These are phyloP conservation scores for Cirrhinus mrigala DNA, from an alignment of 2,797 vertebrate species.

Conservation along the genomic window DNA sequence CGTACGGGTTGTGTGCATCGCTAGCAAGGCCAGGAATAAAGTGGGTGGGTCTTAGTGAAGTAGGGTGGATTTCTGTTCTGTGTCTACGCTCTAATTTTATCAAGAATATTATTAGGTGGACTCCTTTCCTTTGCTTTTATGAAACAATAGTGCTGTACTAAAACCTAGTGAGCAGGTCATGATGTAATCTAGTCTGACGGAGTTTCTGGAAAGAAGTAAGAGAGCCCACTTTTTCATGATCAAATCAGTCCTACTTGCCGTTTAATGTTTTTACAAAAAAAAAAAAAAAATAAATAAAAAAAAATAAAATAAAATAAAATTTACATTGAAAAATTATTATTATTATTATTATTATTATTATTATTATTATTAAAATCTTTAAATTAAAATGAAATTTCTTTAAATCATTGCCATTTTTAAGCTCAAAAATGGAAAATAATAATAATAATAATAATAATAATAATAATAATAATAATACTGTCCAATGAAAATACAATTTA, in stretches of 20 bases:
- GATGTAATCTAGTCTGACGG: background rate
- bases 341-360: too few species aligned
- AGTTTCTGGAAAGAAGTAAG: background rate
- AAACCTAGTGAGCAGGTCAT: background rate
- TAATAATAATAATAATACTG: too few species aligned
- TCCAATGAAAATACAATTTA: too few species aligned
- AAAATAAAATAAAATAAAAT: background rate
- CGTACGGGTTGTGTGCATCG: conserved; percentile 12
- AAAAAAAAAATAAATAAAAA: background rate
- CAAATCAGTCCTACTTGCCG: background rate
- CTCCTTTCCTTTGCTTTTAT: background rate
- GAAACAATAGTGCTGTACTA: background rate
- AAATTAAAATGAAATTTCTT: too few species aligned
- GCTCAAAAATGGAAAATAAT: too few species aligned
- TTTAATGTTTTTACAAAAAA: too few species aligned
- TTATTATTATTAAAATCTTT: too few species aligned
- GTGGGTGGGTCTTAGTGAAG: background rate
- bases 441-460: too few species aligned
- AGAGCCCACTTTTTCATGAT: background rate
- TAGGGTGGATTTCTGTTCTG: background rate
- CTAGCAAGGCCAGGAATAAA: background rate
- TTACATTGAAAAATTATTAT: too few species aligned
- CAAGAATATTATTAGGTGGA: background rate
- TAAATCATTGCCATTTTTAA: too few species aligned
- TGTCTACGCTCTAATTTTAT: background rate